Evolutionary conservation across 2,888 invertebrate genomes (phyloP).

Genomic region (Miltochrista miniata): DNA sequence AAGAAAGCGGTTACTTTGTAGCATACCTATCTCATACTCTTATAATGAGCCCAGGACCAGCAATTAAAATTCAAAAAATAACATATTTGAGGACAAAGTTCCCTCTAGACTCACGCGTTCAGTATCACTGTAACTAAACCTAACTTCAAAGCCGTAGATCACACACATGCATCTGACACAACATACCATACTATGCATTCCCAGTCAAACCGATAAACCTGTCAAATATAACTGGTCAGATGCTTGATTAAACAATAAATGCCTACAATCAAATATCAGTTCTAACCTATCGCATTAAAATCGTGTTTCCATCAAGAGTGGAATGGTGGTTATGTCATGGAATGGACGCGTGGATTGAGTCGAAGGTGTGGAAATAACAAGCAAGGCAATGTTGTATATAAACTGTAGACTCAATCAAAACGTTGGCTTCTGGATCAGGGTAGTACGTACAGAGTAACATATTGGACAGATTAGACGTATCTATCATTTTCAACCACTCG

Average conservation of each 20-base stretch:
- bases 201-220: constrained; percentile 44
- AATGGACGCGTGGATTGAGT: constrained; percentile 14
- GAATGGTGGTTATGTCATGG: constrained; percentile 18
- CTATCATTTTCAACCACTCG: no score
- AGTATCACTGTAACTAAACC: constrained; percentile 1
- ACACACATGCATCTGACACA: constrained; percentile 23
- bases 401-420: constrained; percentile 44
- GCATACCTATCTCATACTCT: no score
- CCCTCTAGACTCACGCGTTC: not conserved
- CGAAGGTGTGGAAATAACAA: constrained; percentile 49
- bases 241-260: constrained; percentile 40
- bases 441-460: constrained; percentile 15
- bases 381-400: constrained; percentile 44
- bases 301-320: not conserved
- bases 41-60: no score
- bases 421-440: constrained; percentile 39
- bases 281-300: not conserved
- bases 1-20: no score
- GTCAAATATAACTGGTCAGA: constrained; percentile 45
- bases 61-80: no score
- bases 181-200: constrained; percentile 26
- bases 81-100: not conserved
- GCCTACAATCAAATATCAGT: constrained; percentile 3
- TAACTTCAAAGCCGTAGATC: constrained; percentile 19
- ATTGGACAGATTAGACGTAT: constrained; percentile 3